These are phyloP conservation scores for Riparia riparia DNA, from an alignment of 2,113 vertebrate species.

Conservation along the genomic window DNA sequence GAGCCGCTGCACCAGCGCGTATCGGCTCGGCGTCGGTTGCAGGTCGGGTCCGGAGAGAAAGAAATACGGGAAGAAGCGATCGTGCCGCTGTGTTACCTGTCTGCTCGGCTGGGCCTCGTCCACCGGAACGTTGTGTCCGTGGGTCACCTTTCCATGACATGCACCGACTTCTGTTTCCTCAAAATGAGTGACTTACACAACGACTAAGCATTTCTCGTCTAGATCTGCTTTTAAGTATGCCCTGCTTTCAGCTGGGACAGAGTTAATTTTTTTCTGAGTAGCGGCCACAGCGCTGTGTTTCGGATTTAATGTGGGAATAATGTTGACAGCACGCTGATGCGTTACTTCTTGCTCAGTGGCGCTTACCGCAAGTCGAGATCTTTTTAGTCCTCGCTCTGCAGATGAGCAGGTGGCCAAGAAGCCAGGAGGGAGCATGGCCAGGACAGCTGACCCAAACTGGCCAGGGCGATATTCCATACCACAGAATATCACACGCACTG, in stretches of 20 bases:
- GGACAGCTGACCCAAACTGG: not conserved
- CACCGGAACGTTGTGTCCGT: fast-evolving
- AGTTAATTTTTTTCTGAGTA: not conserved
- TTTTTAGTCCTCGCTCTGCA: no score
- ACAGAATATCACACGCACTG: fast-evolving
- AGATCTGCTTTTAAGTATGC: not conserved
- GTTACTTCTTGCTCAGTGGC: not conserved
- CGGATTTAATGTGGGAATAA: no score
- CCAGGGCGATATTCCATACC: not conserved
- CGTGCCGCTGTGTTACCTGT: fast-evolving
- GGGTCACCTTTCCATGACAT: not conserved
- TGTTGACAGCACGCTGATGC: not conserved
- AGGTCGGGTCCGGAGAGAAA: not conserved
- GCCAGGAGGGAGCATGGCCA: not conserved
- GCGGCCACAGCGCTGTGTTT: not conserved
- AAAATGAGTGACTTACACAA: not conserved
- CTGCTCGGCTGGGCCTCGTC: not conserved
- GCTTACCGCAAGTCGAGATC: no score
- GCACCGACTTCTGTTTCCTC: not conserved
- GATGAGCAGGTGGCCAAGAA: not conserved
- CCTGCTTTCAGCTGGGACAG: not conserved
- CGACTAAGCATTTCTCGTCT: not conserved
- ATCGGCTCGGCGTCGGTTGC: fast-evolving
- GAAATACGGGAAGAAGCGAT: fast-evolving
- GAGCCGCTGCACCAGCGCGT: fast-evolving